phyloP scores from a whole-genome alignment of 2,888 invertebrate species.

The Acleris literana region DNA sequence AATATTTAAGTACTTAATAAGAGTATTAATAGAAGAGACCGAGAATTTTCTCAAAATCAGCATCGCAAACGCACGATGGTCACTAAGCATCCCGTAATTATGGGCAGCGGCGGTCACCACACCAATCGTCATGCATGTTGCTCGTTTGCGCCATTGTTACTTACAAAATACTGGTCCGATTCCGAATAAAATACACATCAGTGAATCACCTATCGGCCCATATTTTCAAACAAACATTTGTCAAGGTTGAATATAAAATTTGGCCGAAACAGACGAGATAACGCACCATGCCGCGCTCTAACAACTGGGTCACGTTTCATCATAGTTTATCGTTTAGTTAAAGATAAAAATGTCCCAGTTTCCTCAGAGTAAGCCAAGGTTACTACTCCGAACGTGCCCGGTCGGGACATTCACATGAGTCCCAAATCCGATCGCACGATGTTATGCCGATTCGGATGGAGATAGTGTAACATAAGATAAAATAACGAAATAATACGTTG shows the following conservation, averaged over 20 bases:
- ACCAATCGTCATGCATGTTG: too few relatives aligned
- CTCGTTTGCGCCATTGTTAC: too few relatives aligned
- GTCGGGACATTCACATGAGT: background rate
- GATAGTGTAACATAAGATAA: background rate
- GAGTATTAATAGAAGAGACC: too few relatives aligned
- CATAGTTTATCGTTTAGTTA: slow-evolving; percentile 13
- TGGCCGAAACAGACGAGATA: slow-evolving; percentile 16
- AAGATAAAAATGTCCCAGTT: slow-evolving; percentile 28
- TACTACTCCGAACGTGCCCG: background rate
- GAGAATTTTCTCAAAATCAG: too few relatives aligned
- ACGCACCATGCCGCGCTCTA: background rate
- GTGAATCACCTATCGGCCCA: background rate
- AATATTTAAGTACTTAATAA: too few relatives aligned
- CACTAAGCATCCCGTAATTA: too few relatives aligned
- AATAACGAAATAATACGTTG: too few relatives aligned
- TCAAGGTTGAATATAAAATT: slow-evolving; percentile 12
- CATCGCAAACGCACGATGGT: too few relatives aligned
- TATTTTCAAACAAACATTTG: background rate
- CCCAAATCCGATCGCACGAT: background rate
- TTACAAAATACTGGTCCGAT: too few relatives aligned
- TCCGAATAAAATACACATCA: too few relatives aligned
- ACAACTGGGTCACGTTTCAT: slow-evolving; percentile 7
- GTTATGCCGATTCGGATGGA: background rate
- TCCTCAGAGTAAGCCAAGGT: slow-evolving; percentile 24
- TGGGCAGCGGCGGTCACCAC: too few relatives aligned